Evolutionary conservation across 2,888 invertebrate species (phyloP).

Genomic region (Myopa tessellatipennis): DNA sequence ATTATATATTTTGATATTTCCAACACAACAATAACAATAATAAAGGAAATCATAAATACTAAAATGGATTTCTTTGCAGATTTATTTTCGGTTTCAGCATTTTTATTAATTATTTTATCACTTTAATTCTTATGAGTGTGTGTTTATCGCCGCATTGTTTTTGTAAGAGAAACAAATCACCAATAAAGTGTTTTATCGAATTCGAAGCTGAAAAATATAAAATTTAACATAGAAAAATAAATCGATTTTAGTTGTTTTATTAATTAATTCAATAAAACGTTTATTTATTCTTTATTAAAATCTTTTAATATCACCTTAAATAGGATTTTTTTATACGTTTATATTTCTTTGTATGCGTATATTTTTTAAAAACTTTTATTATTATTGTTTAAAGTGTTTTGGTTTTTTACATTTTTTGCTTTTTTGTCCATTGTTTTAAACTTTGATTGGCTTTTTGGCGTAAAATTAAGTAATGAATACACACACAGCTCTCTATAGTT

Average conservation of each 20-base stretch:
- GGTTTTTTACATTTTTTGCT: neutral
- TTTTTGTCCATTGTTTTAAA: neutral
- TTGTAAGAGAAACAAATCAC: neutral
- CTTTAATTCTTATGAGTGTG: no score
- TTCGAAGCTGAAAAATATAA: neutral
- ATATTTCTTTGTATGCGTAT: neutral
- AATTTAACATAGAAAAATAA: neutral
- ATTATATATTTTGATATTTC: no score
- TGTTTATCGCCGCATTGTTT: no score
- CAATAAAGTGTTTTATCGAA: neutral
- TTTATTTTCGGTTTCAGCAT: no score
- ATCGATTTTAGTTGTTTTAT: neutral
- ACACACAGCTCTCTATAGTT: conserved; percentile 1
- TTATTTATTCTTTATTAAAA: conserved; percentile 3
- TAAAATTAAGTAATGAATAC: neutral
- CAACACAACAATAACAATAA: no score
- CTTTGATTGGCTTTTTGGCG: neutral
- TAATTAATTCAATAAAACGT: neutral
- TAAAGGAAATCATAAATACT: no score
- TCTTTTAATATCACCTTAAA: neutral
- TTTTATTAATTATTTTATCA: no score
- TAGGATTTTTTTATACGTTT: no score
- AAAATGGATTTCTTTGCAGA: no score
- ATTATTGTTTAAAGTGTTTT: neutral
- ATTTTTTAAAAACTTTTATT: conserved; percentile 3